Evolutionary conservation across 2,797 vertebrate species (phyloP).

Genomic region (Gymnoscopelus microlampas): DNA sequence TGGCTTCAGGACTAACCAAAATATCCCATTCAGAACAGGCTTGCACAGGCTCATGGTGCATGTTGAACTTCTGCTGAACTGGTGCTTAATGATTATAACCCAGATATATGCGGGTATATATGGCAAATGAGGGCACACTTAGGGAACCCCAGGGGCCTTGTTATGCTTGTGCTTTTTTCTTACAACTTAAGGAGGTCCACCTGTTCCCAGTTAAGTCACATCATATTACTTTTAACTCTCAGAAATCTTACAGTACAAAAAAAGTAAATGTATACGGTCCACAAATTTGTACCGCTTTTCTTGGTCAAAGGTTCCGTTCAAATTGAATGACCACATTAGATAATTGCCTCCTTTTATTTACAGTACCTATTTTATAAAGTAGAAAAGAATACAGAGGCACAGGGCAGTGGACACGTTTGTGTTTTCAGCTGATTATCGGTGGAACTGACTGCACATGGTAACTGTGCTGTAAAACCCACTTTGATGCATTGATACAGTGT

Average conservation of each 20-base stretch:
- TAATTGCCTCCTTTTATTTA: constrained; percentile 2
- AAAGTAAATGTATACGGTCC: constrained; percentile 40
- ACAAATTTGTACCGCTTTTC: constrained; percentile 13
- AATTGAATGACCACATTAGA: neutral
- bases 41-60: constrained; percentile 57
- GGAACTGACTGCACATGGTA: no score
- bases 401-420: no score
- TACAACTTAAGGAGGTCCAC: constrained; percentile 75
- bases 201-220: constrained; percentile 73
- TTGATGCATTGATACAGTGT: neutral
- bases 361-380: neutral
- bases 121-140: constrained; percentile 81
- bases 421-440: no score
- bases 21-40: constrained; percentile 63
- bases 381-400: neutral
- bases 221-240: constrained; percentile 35
- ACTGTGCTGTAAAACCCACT: no score
- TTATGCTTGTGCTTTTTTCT: constrained; percentile 77
- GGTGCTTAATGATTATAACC: constrained; percentile 80
- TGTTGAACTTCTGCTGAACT: constrained; percentile 80
- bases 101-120: constrained; percentile 75
- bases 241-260: constrained; percentile 47
- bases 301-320: constrained; percentile 23
- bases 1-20: constrained; percentile 71
- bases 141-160: constrained; percentile 80